Conservation (phyloP, 2,888 invertebrate genomes). For the Psylliodes chrysocephalus region DNA sequence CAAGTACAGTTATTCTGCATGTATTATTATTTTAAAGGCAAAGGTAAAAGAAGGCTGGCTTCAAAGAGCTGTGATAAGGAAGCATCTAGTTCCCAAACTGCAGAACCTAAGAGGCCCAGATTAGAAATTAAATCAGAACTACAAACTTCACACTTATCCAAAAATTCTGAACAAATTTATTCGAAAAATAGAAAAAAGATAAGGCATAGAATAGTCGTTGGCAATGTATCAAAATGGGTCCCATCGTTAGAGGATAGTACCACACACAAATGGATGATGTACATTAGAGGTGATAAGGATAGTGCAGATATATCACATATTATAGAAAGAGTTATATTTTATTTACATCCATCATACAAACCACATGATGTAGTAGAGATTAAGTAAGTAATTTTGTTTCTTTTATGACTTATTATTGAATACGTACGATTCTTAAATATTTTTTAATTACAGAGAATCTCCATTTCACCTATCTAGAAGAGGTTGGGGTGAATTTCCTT, state of each 20-base stretch:
- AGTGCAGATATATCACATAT: constrained; percentile 71
- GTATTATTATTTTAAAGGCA: no score
- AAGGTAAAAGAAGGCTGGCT: constrained; percentile 40
- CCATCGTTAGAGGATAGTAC: constrained; percentile 73
- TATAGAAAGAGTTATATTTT: constrained; percentile 79
- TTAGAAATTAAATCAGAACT: constrained; percentile 31
- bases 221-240: constrained; percentile 88
- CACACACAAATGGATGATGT: constrained; percentile 92
- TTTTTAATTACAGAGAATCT: constrained; percentile 68
- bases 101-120: constrained; percentile 42
- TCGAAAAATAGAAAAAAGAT: constrained; percentile 54
- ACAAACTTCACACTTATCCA: background rate
- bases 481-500: constrained; percentile 94
- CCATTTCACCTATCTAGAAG: constrained; percentile 87
- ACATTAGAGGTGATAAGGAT: constrained; percentile 78
- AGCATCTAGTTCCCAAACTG: constrained; percentile 26
- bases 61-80: constrained; percentile 34
- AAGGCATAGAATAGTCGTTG: constrained; percentile 64
- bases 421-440: background rate
- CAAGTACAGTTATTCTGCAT: no score
- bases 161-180: constrained; percentile 23
- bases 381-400: constrained; percentile 66
- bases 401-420: background rate
- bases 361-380: constrained; percentile 87
- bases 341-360: constrained; percentile 86